Evolutionary conservation across 2,113 vertebrate species (phyloP).

Genomic region (Lepus americanus): DNA sequence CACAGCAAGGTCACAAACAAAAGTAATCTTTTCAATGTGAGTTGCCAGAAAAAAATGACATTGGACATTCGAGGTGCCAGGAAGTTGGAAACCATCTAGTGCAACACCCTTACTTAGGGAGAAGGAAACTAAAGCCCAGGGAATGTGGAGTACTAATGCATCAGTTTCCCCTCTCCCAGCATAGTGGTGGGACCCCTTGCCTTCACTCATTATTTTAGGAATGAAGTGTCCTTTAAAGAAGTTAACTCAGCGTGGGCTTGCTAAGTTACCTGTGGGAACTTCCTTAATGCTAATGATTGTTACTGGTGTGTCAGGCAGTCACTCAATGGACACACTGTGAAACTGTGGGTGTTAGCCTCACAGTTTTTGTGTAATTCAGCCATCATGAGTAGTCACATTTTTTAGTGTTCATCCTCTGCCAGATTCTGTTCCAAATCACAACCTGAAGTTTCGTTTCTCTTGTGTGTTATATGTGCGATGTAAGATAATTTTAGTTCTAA

Average conservation of each 20-base stretch:
- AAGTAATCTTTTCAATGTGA: neutral
- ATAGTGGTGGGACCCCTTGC: too few species aligned
- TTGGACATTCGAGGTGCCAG: neutral
- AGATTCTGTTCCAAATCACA: neutral
- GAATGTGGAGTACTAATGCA: neutral
- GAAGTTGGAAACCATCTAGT: neutral
- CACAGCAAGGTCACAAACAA: neutral
- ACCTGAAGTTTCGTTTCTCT: neutral
- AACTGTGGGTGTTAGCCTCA: neutral
- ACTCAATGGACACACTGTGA: neutral
- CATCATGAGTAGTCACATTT: neutral
- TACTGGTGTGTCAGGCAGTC: neutral
- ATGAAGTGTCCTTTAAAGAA: conserved; percentile 26
- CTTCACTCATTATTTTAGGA: neutral
- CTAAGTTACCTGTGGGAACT: conserved; percentile 5
- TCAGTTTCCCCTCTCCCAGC: neutral
- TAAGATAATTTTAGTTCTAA: neutral
- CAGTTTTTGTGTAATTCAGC: neutral
- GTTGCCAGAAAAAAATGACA: neutral
- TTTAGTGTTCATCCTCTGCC: neutral
- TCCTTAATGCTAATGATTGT: neutral
- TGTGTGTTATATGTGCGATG: neutral
- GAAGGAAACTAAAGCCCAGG: neutral
- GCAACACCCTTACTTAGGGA: neutral
- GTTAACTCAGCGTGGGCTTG: neutral